phyloP scores from a whole-genome alignment of 1,140 invertebrate species.

The Sarcophaga peregrina region DNA sequence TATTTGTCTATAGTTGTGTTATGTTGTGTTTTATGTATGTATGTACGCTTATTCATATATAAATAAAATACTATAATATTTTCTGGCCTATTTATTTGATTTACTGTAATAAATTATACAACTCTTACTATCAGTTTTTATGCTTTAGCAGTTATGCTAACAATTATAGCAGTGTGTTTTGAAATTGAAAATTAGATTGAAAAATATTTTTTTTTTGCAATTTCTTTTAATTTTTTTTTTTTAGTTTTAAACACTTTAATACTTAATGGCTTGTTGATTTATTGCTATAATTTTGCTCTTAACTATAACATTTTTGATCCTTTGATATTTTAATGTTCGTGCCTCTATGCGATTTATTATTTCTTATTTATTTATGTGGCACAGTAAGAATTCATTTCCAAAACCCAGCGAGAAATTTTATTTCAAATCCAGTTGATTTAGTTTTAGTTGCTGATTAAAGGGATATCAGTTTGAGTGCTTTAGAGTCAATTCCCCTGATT shows the following conservation, averaged over 20 bases:
- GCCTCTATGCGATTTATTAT: background rate
- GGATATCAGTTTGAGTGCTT: no score
- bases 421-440: no score
- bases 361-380: background rate
- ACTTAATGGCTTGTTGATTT: no score
- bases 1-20: background rate
- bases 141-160: background rate
- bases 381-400: no score
- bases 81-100: conserved; percentile 26
- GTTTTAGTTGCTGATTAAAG: no score
- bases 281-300: background rate
- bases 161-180: background rate
- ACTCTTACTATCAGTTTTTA: background rate
- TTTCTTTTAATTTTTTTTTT: no score
- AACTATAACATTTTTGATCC: background rate
- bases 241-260: no score
- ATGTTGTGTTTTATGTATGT: background rate
- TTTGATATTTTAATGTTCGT: background rate
- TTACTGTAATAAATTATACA: background rate
- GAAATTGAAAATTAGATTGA: background rate
- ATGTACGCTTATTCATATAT: background rate
- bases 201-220: no score
- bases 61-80: background rate
- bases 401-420: no score
- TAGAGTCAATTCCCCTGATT: no score